These are phyloP conservation scores for Drosophila histrio DNA, from an alignment of 2,888 invertebrate species.

Conservation along the genomic window DNA sequence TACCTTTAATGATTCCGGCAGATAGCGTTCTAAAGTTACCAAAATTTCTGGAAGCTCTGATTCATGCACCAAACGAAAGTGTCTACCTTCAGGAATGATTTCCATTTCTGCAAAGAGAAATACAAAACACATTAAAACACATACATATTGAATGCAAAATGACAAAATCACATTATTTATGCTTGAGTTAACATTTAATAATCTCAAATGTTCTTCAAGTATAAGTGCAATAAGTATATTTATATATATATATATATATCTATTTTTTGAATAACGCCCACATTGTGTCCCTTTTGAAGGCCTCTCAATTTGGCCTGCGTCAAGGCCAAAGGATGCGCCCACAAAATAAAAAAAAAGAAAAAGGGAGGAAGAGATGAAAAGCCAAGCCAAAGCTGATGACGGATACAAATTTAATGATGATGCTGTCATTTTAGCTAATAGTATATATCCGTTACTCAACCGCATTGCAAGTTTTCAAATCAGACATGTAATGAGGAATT, in stretches of 20 bases:
- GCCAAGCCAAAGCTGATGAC: constrained; percentile 31
- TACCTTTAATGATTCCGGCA: constrained; percentile 95
- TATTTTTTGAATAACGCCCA: constrained; percentile 22
- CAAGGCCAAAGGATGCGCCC: constrained; percentile 57
- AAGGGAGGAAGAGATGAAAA: neutral
- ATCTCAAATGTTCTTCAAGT: constrained; percentile 24
- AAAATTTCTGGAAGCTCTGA: constrained; percentile 93
- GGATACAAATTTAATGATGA: constrained; percentile 37
- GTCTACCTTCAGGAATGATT: constrained; percentile 93
- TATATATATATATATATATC: neutral
- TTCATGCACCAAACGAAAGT: constrained; percentile 94
- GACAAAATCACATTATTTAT: constrained; percentile 16
- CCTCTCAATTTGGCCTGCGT: constrained; percentile 56
- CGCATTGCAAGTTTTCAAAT: constrained; percentile 17
- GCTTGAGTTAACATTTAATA: constrained; percentile 28
- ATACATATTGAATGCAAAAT: constrained; percentile 1
- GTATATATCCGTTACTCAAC: constrained; percentile 44
- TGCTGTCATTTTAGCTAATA: constrained; percentile 45
- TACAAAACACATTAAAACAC: constrained; percentile 13
- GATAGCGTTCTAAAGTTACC: constrained; percentile 91
- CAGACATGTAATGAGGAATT: constrained; percentile 28
- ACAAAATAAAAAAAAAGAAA: constrained; percentile 19
- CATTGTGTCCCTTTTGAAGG: constrained; percentile 27
- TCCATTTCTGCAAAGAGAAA: constrained; percentile 88
- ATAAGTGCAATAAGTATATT: constrained; percentile 27